Conservation (phyloP, 2,113 vertebrate genomes). For the Oplegnathus fasciatus region DNA sequence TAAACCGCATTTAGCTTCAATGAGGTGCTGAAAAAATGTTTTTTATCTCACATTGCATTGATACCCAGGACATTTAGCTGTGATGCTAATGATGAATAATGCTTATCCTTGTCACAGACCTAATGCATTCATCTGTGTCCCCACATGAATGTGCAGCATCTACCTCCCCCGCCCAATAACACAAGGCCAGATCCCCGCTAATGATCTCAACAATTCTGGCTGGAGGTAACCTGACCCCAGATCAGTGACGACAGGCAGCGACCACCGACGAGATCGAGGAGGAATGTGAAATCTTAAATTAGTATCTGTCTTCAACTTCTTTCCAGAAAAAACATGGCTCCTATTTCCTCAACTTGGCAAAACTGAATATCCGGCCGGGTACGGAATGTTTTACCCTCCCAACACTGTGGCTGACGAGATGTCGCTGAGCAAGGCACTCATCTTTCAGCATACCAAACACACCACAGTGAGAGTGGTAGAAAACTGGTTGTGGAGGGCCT, state of each 20-base stretch:
- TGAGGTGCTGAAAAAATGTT: not conserved
- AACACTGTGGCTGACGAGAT: not conserved
- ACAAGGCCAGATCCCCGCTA: slow-evolving; percentile 33
- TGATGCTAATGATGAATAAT: not conserved
- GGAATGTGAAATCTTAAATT: slow-evolving; percentile 50
- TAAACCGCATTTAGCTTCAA: not conserved
- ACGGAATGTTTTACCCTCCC: not conserved
- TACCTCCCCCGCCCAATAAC: not conserved
- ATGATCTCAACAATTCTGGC: slow-evolving; percentile 22
- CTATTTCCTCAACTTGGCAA: slow-evolving; percentile 16
- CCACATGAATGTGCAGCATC: slow-evolving; percentile 35
- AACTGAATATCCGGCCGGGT: not conserved
- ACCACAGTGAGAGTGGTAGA: not conserved
- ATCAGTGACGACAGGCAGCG: not conserved
- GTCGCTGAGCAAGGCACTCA: not conserved
- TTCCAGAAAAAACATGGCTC: slow-evolving; percentile 20
- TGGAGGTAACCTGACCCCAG: slow-evolving; percentile 39
- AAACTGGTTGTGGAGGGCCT: not conserved
- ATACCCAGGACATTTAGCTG: not conserved
- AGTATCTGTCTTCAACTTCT: slow-evolving; percentile 22
- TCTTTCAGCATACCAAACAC: not conserved
- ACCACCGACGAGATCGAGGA: not conserved
- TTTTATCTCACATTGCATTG: not conserved
- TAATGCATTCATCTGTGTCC: not conserved
- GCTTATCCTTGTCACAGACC: not conserved